A percentile compares a stretch with the other conserved stretches of the same genome.
Conservation (phyloP, 2,888 invertebrate species). For the Mycogona germanica region DNA sequence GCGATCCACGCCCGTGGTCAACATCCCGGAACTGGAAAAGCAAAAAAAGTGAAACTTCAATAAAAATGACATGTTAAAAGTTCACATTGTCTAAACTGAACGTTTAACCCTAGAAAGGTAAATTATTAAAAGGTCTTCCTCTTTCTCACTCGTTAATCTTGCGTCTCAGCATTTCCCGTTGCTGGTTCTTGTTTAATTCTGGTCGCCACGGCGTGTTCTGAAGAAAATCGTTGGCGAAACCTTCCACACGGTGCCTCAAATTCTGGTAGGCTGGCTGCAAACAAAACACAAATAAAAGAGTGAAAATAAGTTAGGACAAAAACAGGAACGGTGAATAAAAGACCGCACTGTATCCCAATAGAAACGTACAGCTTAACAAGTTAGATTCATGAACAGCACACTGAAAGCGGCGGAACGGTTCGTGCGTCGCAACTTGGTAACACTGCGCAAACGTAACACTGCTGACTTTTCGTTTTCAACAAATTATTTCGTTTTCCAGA, state of each 20-base stretch:
- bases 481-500: too few species aligned
- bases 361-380: too few species aligned
- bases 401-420: too few species aligned
- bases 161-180: conserved; percentile 73
- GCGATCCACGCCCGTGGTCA: conserved; percentile 82
- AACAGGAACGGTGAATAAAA: too few species aligned
- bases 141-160: conserved; percentile 67
- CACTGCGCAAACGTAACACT: too few species aligned
- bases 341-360: too few species aligned
- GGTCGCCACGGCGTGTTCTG: conserved; percentile 70
- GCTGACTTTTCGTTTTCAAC: too few species aligned
- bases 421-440: too few species aligned
- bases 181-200: conserved; percentile 80
- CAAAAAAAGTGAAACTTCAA: neutral
- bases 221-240: conserved; percentile 70
- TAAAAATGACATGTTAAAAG: neutral
- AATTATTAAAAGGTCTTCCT: too few species aligned
- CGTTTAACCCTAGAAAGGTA: too few species aligned
- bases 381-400: too few species aligned
- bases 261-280: conserved; percentile 83
- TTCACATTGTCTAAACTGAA: neutral
- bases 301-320: too few species aligned
- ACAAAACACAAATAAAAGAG: conserved; percentile 1
- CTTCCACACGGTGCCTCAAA: conserved; percentile 75
- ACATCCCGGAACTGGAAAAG: conserved; percentile 62